Conservation (phyloP, 1,140 invertebrate species). For the Heliconius eleuchia region DNA sequence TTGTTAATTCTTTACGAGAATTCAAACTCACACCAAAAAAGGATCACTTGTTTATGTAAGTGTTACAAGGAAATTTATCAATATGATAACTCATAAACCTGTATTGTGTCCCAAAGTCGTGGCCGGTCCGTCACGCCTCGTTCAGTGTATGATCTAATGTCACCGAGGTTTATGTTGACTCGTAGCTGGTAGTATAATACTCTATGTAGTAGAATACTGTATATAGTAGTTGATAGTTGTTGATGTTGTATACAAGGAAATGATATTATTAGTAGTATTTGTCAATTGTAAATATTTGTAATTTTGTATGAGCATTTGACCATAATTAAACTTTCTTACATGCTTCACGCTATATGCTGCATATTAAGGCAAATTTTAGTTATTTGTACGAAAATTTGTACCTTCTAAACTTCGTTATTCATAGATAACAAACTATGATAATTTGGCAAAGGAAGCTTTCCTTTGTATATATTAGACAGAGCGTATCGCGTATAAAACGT, state of each 20-base stretch:
- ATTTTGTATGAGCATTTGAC: too few species aligned
- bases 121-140: slow-evolving; percentile 5
- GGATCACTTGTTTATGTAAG: background rate
- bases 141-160: slow-evolving; percentile 6
- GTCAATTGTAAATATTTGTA: background rate
- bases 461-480: slow-evolving; percentile 2
- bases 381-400: background rate
- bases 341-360: too few species aligned
- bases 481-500: background rate
- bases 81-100: slow-evolving; percentile 9
- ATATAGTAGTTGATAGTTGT: background rate
- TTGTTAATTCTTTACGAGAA: background rate
- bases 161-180: background rate
- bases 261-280: background rate
- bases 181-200: too few species aligned
- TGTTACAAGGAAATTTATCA: slow-evolving; percentile 13
- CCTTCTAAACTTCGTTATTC: background rate
- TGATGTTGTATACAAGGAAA: background rate
- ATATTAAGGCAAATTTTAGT: too few species aligned
- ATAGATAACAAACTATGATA: background rate
- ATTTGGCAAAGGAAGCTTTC: background rate
- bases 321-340: too few species aligned
- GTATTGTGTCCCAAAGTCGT: background rate
- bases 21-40: background rate
- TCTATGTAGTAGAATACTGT: too few species aligned